Evolutionary conservation across 2,113 vertebrate species (phyloP), one percentile per base, ranked within the genome.

Genomic region (Lutjanus erythropterus): DNA sequence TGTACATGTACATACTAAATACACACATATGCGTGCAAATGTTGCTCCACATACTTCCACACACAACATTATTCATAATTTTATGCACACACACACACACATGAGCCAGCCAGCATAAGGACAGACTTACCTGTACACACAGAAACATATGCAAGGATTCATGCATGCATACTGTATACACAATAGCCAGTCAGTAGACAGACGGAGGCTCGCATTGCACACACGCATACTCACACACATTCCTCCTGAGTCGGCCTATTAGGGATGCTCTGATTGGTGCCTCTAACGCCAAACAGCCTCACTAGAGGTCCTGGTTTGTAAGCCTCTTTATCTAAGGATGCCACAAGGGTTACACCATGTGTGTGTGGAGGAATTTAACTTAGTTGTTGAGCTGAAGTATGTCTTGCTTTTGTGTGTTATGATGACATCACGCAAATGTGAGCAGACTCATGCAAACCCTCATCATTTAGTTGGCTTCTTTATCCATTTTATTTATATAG

Each of bases 111-210:
- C 52, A 29, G 39, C 70, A 81, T 35, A 64, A 29, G 61, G 58
- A 15, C 64, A 52, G 9, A 56, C 60, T 80, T 60, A 74, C 56
- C 70, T 71, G 52, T 27, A 72, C 52, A 68, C 49, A 71, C 50
- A 61, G 6, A 75, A 81, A 49, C 88, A 91, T 83, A 89, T 86
- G 85, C 72, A 29, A 29, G 70, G 62, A 77, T 83, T 86, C 79
- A 88, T 78, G 62, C 80, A 74, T 85, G 82, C 75, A 84, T 80
- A 59, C 65, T 52, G 46, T 81, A 77, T 42, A 35, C 31, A 78
- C 41, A 50, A 29, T 50, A 79, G 65, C 21, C 16, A 44, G 49
- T 61, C 65, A 42, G 37, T 4, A 70, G 42, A 59, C 64, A 86
- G 62, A 78, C 41, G 41, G 71, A 80, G 66, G 61, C 29, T 78